Percentiles rank a stretch among this genome's conserved stretches.
Conservation (phyloP, 1,140 invertebrate species). For the Heliconius eleuchia region DNA sequence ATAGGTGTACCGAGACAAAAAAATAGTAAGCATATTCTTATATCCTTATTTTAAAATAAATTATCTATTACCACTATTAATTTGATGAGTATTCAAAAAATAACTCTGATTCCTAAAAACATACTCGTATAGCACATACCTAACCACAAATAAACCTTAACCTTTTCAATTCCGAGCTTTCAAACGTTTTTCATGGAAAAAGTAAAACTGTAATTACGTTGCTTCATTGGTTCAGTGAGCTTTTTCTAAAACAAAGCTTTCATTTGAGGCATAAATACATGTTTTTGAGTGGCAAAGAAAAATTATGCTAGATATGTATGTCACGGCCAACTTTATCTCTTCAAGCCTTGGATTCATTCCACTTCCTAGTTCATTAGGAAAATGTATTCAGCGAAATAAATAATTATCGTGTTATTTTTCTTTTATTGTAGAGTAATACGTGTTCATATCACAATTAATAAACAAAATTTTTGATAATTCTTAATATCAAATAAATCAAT, state of each 20-base stretch:
- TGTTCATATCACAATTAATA: too few relatives aligned
- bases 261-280: background rate
- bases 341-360: background rate
- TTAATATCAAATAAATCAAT: too few relatives aligned
- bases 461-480: too few relatives aligned
- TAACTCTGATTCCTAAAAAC: background rate
- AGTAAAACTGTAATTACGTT: constrained; percentile 8
- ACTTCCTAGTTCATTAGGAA: constrained; percentile 3
- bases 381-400: background rate
- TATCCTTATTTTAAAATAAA: too few relatives aligned
- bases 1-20: too few relatives aligned
- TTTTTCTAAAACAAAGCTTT: constrained; percentile 8
- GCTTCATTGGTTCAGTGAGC: constrained; percentile 1
- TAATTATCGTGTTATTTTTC: background rate
- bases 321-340: background rate
- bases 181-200: background rate
- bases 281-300: constrained; percentile 8
- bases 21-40: too few relatives aligned
- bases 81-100: background rate
- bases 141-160: background rate
- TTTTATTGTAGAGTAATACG: background rate
- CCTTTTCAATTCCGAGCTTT: background rate
- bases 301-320: background rate
- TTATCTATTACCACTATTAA: too few relatives aligned
- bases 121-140: background rate